Conservation (phyloP, 2,888 invertebrate species). For the Biston stratarius region DNA sequence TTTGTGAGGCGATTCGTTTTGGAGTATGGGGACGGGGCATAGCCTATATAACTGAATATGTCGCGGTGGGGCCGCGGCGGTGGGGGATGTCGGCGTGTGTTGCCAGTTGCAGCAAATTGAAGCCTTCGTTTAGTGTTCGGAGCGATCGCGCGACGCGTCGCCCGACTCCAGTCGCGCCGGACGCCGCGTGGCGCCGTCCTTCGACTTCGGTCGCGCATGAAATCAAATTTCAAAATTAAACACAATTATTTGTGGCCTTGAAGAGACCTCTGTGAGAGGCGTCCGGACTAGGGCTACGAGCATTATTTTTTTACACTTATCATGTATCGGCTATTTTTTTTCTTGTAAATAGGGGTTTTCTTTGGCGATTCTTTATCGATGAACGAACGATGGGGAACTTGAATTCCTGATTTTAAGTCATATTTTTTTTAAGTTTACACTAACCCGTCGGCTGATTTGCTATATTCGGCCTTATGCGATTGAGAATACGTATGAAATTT, state of each 20-base stretch:
- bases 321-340: conserved; percentile 35
- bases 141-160: conserved; percentile 12
- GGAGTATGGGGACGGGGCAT: conserved; percentile 19
- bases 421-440: conserved; percentile 35
- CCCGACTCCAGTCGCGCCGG: neutral
- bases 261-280: conserved; percentile 52
- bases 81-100: conserved; percentile 41
- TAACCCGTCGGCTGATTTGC: conserved; percentile 5
- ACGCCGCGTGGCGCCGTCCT: conserved; percentile 2
- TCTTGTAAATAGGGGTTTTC: conserved; percentile 38
- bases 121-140: conserved; percentile 2
- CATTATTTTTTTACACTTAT: conserved; percentile 55
- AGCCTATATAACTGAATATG: conserved; percentile 41
- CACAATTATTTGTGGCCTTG: conserved; percentile 64
- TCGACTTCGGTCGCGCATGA: conserved; percentile 31
- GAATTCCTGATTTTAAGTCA: conserved; percentile 41
- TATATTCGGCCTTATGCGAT: conserved; percentile 10
- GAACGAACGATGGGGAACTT: conserved; percentile 32
- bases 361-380: conserved; percentile 33
- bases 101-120: conserved; percentile 19
- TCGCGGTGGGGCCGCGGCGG: conserved; percentile 52
- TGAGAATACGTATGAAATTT: conserved; percentile 11
- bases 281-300: conserved; percentile 59
- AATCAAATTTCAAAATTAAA: conserved; percentile 47
- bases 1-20: neutral